Conservation (phyloP, 1,140 invertebrate genomes). For the Scaptomyza graminum region DNA sequence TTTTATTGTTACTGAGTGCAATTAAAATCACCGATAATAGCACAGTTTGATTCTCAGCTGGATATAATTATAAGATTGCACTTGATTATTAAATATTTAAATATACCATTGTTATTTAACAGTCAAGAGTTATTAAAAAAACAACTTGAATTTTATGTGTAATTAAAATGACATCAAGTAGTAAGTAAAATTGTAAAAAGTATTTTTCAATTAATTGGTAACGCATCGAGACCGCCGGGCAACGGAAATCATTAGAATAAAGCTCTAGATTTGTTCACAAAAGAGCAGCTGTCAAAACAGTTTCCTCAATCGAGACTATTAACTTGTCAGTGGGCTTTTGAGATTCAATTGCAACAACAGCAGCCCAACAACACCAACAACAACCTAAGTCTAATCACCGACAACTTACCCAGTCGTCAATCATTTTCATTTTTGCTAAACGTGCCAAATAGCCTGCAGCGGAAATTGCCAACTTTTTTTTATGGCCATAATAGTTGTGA, state of each 20-base stretch:
- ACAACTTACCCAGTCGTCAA: slow-evolving; percentile 54
- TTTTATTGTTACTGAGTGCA: neutral
- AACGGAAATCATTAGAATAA: slow-evolving; percentile 61
- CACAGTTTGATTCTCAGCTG: neutral
- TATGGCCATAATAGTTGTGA: slow-evolving; percentile 38
- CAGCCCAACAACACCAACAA: neutral
- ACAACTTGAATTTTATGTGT: neutral
- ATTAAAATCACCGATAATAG: neutral
- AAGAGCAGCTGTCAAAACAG: slow-evolving; percentile 44
- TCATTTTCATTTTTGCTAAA: slow-evolving; percentile 73
- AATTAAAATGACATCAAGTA: neutral
- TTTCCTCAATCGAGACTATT: slow-evolving; percentile 52
- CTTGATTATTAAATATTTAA: neutral
- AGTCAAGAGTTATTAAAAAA: neutral
- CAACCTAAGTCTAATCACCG: neutral
- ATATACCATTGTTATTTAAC: neutral
- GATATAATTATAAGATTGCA: neutral
- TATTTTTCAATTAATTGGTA: slow-evolving; percentile 23
- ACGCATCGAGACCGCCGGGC: slow-evolving; percentile 11
- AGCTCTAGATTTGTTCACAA: slow-evolving; percentile 49
- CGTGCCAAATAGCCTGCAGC: slow-evolving; percentile 70
- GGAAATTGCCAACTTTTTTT: slow-evolving; percentile 61
- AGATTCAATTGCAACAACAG: slow-evolving; percentile 56
- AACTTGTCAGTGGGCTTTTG: slow-evolving; percentile 68
- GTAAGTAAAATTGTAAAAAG: neutral